Percentiles rank a stretch among this genome's conserved stretches.
phyloP scores from a whole-genome alignment of 64 coral and sea anemone species.

The Stylophora pistillata region DNA sequence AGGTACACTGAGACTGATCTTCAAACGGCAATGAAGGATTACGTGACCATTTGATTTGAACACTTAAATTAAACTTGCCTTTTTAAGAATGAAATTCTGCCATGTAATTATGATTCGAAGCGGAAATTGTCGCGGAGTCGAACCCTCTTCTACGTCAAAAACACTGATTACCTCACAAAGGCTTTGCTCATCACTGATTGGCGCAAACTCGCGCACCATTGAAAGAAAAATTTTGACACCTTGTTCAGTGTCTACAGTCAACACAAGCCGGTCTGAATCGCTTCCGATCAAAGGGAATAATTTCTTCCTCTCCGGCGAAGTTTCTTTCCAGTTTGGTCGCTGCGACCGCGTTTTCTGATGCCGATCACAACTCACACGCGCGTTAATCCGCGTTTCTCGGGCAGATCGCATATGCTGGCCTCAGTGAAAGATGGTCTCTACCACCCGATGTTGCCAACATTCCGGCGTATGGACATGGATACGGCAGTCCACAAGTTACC shows the following conservation, averaged over 20 bases:
- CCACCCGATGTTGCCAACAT: constrained; percentile 86
- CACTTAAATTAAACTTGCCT: background rate
- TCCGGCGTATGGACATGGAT: constrained; percentile 96
- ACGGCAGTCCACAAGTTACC: constrained; percentile 90
- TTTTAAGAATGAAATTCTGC: background rate
- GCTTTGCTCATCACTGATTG: constrained; percentile 49
- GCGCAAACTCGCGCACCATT: background rate
- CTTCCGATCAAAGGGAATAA: background rate
- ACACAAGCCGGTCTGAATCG: background rate
- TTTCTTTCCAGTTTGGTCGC: background rate
- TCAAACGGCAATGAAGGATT: background rate
- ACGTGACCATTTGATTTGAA: background rate
- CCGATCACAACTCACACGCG: constrained; percentile 47
- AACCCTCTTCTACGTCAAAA: constrained; percentile 34
- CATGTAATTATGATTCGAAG: background rate
- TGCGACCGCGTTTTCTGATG: background rate
- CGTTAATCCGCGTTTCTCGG: constrained; percentile 38
- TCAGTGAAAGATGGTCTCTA: constrained; percentile 95
- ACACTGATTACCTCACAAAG: constrained; percentile 46
- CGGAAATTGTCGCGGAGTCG: constrained; percentile 9
- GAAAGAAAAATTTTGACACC: background rate
- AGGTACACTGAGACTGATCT: background rate
- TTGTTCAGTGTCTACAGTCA: background rate
- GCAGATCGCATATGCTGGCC: constrained; percentile 72
- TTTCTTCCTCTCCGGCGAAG: background rate